Evolutionary conservation across 2,797 vertebrate species (phyloP).

Genomic region (Coluber constrictor): DNA sequence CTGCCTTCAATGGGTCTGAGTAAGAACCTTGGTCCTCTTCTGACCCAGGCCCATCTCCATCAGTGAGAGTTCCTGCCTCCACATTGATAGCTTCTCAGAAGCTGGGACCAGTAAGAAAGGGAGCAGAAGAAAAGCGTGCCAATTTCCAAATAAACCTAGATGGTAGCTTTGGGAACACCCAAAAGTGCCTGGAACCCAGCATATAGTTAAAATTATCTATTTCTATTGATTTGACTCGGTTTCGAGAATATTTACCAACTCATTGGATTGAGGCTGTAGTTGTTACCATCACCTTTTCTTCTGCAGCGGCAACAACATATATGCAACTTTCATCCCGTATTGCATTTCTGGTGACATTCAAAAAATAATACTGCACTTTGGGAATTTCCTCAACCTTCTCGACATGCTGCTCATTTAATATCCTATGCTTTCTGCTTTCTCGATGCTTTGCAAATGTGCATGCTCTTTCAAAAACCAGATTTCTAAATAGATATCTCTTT

Average conservation of each 20-base stretch:
- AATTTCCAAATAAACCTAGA: background rate
- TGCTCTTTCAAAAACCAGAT: background rate
- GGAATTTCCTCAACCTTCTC: conserved; percentile 37
- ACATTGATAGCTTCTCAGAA: background rate
- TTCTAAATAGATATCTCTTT: background rate
- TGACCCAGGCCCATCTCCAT: background rate
- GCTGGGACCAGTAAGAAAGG: background rate
- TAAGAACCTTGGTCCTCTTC: background rate
- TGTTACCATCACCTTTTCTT: background rate
- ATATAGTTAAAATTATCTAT: background rate
- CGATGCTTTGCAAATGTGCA: background rate
- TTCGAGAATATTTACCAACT: background rate
- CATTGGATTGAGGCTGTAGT: background rate
- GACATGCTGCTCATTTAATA: conserved; percentile 22
- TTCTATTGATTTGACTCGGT: background rate
- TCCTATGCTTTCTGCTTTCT: conserved; percentile 3
- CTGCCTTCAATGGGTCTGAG: background rate
- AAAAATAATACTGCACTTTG: conserved; percentile 21
- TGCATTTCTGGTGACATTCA: background rate
- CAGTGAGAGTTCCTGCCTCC: background rate
- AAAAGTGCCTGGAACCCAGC: background rate
- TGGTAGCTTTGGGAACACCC: background rate
- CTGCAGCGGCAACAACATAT: background rate
- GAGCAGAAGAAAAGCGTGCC: background rate
- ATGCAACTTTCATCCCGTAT: background rate